phyloP scores from a whole-genome alignment of 2,113 vertebrate species.

The Psilopsiagon aymara region DNA sequence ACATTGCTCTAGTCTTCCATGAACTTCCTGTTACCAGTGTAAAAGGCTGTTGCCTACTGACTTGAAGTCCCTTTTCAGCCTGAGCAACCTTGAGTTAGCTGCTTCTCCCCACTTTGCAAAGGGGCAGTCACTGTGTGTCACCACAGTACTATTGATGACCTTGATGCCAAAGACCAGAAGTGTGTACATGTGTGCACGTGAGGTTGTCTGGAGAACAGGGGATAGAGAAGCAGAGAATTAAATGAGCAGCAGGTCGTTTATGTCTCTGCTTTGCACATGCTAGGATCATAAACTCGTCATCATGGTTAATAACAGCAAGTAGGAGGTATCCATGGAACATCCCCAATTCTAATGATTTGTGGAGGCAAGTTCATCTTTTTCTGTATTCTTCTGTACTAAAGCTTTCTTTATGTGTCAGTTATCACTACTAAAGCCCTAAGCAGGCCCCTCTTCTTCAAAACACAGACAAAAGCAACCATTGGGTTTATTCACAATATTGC shows the following conservation, averaged over 20 bases:
- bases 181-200: background rate
- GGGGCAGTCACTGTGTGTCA: background rate
- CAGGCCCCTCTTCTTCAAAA: conserved; percentile 31
- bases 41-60: background rate
- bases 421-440: background rate
- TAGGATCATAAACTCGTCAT: background rate
- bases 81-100: background rate
- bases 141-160: background rate
- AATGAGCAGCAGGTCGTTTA: background rate
- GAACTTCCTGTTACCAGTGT: background rate
- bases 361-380: background rate
- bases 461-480: conserved; percentile 11
- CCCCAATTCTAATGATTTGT: background rate
- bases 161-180: background rate
- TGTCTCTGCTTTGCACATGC: background rate
- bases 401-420: background rate
- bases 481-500: conserved; percentile 35
- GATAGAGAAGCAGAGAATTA: background rate
- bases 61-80: background rate
- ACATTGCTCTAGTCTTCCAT: background rate
- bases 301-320: background rate
- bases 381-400: background rate
- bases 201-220: background rate
- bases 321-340: background rate
- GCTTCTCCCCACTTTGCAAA: background rate